Base-by-base conservation (phyloP, 2,888 invertebrate genomes). In the Erannis defoliaria region DNA sequence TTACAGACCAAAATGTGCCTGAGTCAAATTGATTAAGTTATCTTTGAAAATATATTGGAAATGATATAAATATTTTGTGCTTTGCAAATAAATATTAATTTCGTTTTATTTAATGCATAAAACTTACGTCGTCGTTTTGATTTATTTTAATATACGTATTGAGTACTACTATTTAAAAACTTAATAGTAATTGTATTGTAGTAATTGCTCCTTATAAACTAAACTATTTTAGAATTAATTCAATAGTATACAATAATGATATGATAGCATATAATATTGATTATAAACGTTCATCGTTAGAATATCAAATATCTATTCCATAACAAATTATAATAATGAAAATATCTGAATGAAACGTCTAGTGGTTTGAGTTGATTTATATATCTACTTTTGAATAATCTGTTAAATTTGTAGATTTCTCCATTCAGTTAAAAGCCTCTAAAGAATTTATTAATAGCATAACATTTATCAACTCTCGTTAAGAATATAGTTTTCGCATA, bases 341-440 rank as follows among this genome's bases (percentile, higher is more conserved):
- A 45, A 54, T 43, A 48, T 48, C 55, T 64, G 64, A 70, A 70
- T 70, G 64, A 64, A 62, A 16, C 35, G 38, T 57, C 51, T 48
- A 46, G 43, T 62, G 14, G 61, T 45, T 43, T 18, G 50, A 61
- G 46, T 55, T 51, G 51, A 66, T 55, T 56, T 59, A 63, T 67
- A 64, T 65, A 66, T 62, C 64, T 63, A 62, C 51, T 57, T 66
- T 61, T 61, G 51, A 69, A 70, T 67, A 66, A 64, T 62, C 64
- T 63, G 43, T 59, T 55, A 42, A 55, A 55, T n/a, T 58, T 55
- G 55, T 46, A 63, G 64, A 66, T 68, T 70, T 70, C 66, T 64
- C 66, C 63, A 68, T 68, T 70, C 68, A 66, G 58, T 42, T 50
- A 50, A 57, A 45, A 57, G 61, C 40, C 50, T 61, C 40, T 63